Percentiles rank a stretch among this genome's conserved stretches.
Evolutionary conservation across 2,797 vertebrate genomes (phyloP).

Genomic region (Myiothlypis chrysogaster): DNA sequence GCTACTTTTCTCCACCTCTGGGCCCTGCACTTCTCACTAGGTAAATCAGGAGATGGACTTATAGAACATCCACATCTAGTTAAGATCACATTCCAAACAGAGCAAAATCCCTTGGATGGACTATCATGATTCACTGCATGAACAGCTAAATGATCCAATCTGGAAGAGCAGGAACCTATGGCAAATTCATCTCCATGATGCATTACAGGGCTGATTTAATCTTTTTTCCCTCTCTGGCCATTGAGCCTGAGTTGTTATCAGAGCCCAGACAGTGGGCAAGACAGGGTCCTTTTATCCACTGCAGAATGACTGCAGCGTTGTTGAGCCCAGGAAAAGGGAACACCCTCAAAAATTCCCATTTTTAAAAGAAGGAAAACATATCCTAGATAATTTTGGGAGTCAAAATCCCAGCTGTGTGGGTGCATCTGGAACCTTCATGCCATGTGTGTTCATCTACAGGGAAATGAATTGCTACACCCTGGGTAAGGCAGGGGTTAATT

Average conservation of each 20-base stretch:
- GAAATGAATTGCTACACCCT: conserved; percentile 32
- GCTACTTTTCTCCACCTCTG: neutral
- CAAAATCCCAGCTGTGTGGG: neutral
- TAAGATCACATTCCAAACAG: neutral
- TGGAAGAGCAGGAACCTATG: neutral
- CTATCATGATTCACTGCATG: neutral
- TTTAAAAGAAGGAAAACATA: neutral
- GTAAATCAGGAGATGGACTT: neutral
- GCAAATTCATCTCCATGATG: neutral
- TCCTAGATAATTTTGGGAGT: neutral
- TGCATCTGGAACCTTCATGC: neutral
- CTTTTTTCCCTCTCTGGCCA: neutral
- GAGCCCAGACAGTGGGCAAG: neutral
- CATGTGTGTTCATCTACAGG: conserved; percentile 27
- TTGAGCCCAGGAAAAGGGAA: neutral
- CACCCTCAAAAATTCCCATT: neutral
- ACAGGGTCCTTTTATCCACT: neutral
- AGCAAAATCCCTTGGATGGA: neutral
- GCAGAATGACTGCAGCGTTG: neutral
- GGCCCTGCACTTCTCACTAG: neutral
- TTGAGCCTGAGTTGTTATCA: neutral
- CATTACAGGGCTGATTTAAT: neutral
- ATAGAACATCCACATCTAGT: neutral
- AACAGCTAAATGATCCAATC: neutral
- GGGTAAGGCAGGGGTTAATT: conserved; percentile 76